Evolutionary conservation across 1,140 invertebrate genomes (phyloP), one percentile per base, ranked within the genome.

Genomic region (Rhyacophila brunnea): DNA sequence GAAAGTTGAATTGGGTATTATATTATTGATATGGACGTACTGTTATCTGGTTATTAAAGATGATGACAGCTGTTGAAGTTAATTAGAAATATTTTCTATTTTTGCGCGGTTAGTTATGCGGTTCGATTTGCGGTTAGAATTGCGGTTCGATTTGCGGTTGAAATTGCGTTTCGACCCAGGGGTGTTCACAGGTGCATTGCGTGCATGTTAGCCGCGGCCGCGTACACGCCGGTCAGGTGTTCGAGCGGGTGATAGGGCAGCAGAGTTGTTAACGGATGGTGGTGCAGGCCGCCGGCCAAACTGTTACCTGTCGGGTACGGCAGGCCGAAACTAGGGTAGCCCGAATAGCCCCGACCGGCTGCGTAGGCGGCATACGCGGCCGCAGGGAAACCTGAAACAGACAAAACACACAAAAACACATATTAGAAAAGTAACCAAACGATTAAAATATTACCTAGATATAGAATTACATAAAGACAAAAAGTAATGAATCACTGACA

Each of bases 241-340:
- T 85, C 83, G 68, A 84, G 80, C 71, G 81, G 87, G 80, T 79
- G 84, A 74, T 81, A 81, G 71, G 83, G 80, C 71, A 84, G 78
- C 62, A 83, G 79, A 68, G 83, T 79, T 66, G 79, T 74, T 70
- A 80, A 78, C 71, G 65, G 74, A 71, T 69, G 71, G 75, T 84
- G 83, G 76, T 84, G 83, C 23, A 28, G 9, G 77, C 82, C 81
- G 78, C 79, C 83, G 77, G 83, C 81, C 79, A 84, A 79, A 79
- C 86, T 84, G 87, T 93, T 93, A 95, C 93, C 93, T 94, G 92
- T 90, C 75, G 92, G 91, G 81, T 95, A 95, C 75, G 92, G 92
- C 80, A 95, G 91, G 85, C 92, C 92, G 83, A 95, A 95, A 86
- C 92, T 93, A 84, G 92, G 92, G 85, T 95, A 95, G 81, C 92